These are phyloP conservation scores for Heliconius cydno DNA, from an alignment of 2,888 invertebrate genomes.

Conservation along the genomic window DNA sequence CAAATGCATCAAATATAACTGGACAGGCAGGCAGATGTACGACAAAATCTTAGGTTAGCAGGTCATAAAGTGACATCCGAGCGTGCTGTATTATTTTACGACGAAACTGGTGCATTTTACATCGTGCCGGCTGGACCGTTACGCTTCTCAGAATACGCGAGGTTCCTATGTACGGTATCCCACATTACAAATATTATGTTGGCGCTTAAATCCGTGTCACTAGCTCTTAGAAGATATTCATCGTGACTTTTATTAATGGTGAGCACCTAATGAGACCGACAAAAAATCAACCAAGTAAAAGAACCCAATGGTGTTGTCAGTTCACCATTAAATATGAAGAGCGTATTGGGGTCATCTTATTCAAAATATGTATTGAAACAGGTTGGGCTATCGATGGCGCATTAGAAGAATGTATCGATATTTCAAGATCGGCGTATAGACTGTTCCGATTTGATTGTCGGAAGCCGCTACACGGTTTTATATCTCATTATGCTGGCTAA, in stretches of 20 bases:
- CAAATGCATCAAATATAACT: constrained; percentile 42
- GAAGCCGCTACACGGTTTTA: constrained; percentile 64
- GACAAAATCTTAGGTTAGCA: constrained; percentile 66
- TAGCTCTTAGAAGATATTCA: constrained; percentile 64
- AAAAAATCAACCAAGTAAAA: constrained; percentile 56
- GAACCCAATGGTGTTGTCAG: constrained; percentile 49
- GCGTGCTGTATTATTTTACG: constrained; percentile 59
- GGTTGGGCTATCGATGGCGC: constrained; percentile 35
- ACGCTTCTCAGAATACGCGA: constrained; percentile 70
- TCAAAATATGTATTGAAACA: constrained; percentile 41
- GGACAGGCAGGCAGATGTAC: constrained; percentile 47
- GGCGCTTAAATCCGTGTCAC: constrained; percentile 67
- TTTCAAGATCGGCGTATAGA: constrained; percentile 28
- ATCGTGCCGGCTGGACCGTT: constrained; percentile 65
- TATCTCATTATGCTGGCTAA: constrained; percentile 50
- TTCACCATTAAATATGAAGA: constrained; percentile 33
- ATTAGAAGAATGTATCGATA: constrained; percentile 39
- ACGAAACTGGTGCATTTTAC: constrained; percentile 71
- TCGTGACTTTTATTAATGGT: constrained; percentile 64
- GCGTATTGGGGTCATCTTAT: constrained; percentile 56
- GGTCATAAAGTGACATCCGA: constrained; percentile 63
- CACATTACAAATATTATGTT: constrained; percentile 71
- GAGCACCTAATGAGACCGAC: constrained; percentile 59
- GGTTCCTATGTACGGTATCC: constrained; percentile 68
- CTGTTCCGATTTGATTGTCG: constrained; percentile 65